Evolutionary conservation across 2,888 invertebrate genomes (phyloP).

Genomic region (Conistra vaccinii): DNA sequence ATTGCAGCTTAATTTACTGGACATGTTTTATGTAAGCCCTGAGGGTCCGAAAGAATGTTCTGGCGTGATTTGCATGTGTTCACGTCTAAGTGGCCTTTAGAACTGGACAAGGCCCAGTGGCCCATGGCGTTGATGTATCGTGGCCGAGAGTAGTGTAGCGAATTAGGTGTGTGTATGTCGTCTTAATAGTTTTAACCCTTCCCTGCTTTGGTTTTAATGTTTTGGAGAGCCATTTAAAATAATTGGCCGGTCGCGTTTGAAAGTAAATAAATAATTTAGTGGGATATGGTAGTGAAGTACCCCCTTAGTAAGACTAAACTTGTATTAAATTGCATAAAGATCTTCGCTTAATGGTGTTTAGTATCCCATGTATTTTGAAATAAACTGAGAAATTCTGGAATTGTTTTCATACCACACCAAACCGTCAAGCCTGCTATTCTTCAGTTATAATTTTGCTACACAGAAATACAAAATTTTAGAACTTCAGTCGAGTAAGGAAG

Average conservation of each 20-base stretch:
- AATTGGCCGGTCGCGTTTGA: conserved; percentile 28
- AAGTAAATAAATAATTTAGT: conserved; percentile 26
- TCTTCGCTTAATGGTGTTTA: neutral
- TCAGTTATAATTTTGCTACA: neutral
- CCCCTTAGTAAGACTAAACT: neutral
- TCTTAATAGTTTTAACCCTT: conserved; percentile 55
- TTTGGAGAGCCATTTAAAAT: conserved; percentile 38
- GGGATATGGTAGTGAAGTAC: neutral
- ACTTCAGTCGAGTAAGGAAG: neutral
- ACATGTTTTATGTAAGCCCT: conserved; percentile 77
- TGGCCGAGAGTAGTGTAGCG: conserved; percentile 57
- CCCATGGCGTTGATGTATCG: conserved; percentile 61
- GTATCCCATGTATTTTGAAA: neutral
- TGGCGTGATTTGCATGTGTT: conserved; percentile 86
- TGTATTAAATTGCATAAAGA: neutral
- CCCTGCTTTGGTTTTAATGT: conserved; percentile 40
- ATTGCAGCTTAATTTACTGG: conserved; percentile 83
- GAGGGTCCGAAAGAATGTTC: conserved; percentile 81
- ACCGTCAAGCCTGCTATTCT: neutral
- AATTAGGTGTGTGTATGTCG: conserved; percentile 55
- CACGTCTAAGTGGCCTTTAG: conserved; percentile 74
- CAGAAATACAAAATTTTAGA: neutral
- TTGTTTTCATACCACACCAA: neutral
- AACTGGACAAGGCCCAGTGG: conserved; percentile 62
- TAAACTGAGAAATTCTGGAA: neutral